phyloP scores from a whole-genome alignment of 1,140 invertebrate species.

The Chironomus striatipennis region DNA sequence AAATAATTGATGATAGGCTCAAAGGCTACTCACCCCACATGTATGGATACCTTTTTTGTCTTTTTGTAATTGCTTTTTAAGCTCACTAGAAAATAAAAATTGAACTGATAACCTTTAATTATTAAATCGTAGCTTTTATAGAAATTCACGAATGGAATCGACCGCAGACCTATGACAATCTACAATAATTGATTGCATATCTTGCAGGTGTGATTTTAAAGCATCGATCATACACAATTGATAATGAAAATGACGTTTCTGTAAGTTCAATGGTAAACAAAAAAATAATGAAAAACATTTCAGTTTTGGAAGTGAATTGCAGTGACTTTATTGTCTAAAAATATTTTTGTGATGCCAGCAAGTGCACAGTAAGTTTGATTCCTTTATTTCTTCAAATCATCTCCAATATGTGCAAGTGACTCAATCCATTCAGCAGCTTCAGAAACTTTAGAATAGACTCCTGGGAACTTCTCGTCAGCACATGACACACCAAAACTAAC shows the following conservation, averaged over 20 bases:
- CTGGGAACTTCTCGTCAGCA: constrained; percentile 44
- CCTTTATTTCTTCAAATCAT: neutral
- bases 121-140: neutral
- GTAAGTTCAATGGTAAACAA: neutral
- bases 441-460: constrained; percentile 50
- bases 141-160: neutral
- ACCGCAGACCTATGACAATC: neutral
- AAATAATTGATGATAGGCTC: neutral
- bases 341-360: neutral
- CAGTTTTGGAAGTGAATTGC: neutral
- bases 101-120: neutral
- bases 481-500: constrained; percentile 54
- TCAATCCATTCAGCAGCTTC: constrained; percentile 38
- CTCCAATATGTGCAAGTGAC: constrained; percentile 29
- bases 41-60: neutral
- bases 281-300: neutral
- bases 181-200: neutral
- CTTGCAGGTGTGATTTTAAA: neutral
- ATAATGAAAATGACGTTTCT: neutral
- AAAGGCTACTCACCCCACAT: neutral
- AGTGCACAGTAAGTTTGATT: too few relatives aligned
- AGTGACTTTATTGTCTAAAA: neutral
- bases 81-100: neutral
- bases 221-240: neutral
- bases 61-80: neutral